Percentiles rank a stretch among this genome's conserved stretches.
Evolutionary conservation across 2,888 invertebrate genomes (phyloP).

Genomic region (Netelia virgata): DNA sequence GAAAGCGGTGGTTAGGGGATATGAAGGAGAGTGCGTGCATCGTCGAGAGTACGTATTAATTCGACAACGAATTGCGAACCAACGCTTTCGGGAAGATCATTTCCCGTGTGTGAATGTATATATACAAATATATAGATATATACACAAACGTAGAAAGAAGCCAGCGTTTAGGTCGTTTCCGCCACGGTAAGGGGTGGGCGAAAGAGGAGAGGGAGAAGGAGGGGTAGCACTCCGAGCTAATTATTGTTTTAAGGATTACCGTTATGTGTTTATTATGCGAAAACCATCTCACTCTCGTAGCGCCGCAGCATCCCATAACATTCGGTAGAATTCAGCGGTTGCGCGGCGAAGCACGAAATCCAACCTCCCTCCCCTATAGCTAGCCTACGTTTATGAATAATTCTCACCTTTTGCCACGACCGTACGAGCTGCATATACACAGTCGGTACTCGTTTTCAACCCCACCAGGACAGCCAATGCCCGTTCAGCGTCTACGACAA

Average conservation of each 20-base stretch:
- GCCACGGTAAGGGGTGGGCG: conserved; percentile 46
- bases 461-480: conserved; percentile 59
- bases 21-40: conserved; percentile 11
- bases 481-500: conserved; percentile 50
- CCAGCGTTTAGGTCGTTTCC: conserved; percentile 60
- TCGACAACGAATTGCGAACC: conserved; percentile 78
- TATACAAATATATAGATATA: conserved; percentile 22
- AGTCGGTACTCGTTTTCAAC: conserved; percentile 8
- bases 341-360: conserved; percentile 72
- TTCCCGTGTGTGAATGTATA: conserved; percentile 57
- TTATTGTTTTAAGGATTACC: conserved; percentile 85
- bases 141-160: conserved; percentile 39
- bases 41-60: conserved; percentile 75
- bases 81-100: conserved; percentile 68
- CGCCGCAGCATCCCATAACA: conserved; percentile 74
- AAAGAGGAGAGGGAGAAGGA: conserved; percentile 25
- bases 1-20: conserved; percentile 33
- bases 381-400: conserved; percentile 83
- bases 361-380: conserved; percentile 66
- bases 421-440: conserved; percentile 17
- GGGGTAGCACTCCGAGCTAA: conserved; percentile 80
- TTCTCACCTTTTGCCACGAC: conserved; percentile 78
- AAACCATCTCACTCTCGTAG: conserved; percentile 73
- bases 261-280: conserved; percentile 85
- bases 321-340: conserved; percentile 81